Base-by-base conservation (phyloP, 1,140 invertebrate species). In the Eueides isabella region DNA sequence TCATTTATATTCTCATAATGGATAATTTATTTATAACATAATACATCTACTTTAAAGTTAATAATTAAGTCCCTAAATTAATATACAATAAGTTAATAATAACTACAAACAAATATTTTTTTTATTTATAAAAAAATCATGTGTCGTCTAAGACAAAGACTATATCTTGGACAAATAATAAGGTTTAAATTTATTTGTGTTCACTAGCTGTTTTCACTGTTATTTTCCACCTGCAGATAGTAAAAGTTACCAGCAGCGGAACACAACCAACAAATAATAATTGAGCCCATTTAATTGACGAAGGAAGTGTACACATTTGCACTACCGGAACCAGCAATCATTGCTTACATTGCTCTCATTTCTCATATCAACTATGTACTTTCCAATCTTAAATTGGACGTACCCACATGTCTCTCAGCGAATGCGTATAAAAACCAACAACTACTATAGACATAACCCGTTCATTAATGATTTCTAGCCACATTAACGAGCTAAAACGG, bases 361-460 rank as follows among this genome's bases (percentile, higher is more conserved):
- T 69, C 76, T 67, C 73, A 74, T 80, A 77, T 74, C 76, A 70
- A 72, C 75, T 66, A 61, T 74, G 71, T 72, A 78, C 80, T 85
- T 85, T 84, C 78, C 74, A 81, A 79, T 83, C 77, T 83, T 65
- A 80, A 84, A 80, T 82, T 77, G 77, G 77, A 79, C 64, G 41
- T 77, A 79, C 48, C 48, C 48, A 55, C 75, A 67, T 75, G 76
- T 72, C 66, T 77, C 62, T 71, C 33, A 69, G 67, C 62, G 64
- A 75, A 71, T 71, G 74, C 44, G 61, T 33, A 65, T 61, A 80
- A 77, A 73, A 61, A 70, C 66, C 67, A 72, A 78, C 75, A 77
- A 69, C 72, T 48, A 62, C 6, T 55, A 55, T 26, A 55, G 64
- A 74, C 63, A 75, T 72, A 76, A 76, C 74, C 72, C 68, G 79